Percentiles rank a stretch among this genome's conserved stretches.
These are phyloP conservation scores for Charina bottae DNA, from an alignment of 2,113 vertebrate species.

Conservation along the genomic window DNA sequence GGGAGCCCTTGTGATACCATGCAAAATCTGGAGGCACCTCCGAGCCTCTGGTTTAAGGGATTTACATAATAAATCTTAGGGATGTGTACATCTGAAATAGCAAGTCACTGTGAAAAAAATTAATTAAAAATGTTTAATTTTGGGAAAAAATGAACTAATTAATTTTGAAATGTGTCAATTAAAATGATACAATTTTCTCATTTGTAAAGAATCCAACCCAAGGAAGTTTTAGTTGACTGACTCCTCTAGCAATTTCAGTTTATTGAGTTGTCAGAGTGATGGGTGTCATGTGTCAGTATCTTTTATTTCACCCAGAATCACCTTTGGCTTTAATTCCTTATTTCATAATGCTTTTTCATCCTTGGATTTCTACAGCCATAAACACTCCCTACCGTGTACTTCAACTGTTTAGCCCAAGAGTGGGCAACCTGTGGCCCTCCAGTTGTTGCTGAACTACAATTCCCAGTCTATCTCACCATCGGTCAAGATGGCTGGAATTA, in stretches of 20 bases:
- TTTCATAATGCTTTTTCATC: too few species aligned
- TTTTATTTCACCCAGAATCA: background rate
- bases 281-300: background rate
- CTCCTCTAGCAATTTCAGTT: background rate
- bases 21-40: background rate
- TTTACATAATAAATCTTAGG: background rate
- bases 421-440: background rate
- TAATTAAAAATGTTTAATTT: background rate
- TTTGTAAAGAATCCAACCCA: background rate
- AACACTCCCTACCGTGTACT: background rate
- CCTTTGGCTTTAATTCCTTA: background rate
- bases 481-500: background rate
- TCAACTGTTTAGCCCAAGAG: background rate
- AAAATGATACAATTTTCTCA: background rate
- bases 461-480: background rate
- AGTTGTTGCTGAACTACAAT: background rate
- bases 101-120: background rate
- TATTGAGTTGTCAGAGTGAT: background rate
- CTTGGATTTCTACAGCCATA: background rate
- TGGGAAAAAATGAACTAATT: background rate
- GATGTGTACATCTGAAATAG: background rate
- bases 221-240: background rate
- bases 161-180: background rate
- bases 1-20: background rate
- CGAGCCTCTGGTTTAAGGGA: background rate